Base-by-base conservation (phyloP, 2,888 invertebrate genomes). In the Eledone cirrhosa region DNA sequence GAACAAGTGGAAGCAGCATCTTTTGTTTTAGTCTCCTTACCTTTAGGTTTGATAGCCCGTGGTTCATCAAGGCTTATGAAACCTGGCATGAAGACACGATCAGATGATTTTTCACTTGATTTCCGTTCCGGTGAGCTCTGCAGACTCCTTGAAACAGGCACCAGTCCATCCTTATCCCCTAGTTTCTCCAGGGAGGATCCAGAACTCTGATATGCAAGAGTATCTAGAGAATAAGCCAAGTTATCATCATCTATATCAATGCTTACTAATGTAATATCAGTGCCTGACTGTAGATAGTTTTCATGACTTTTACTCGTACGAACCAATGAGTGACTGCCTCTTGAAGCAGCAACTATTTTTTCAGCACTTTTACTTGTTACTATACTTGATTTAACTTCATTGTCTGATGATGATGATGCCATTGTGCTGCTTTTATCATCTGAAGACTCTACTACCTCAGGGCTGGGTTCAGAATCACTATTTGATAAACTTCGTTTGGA, bases 171-270 rank as follows among this genome's bases (percentile, higher is more conserved):
- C 53, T 31, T 48, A 24, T 80, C 79, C 48, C 81, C 75, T 69
- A 84, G 78, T 78, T 81, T 83, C 59, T 85, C 84, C 16, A 78
- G 74, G 1, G 84, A 85, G 24, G 83, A 81, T 48, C 79, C 80
- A 0, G 83, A 80, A 72, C 78, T 81, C 48, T 82, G 80, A 79
- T 96, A 96, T 84, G 97, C 92, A 81, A 97, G 92, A 81, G 96
- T 96, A 92, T 97, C 97, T 82, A 97, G 93, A 83, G 97, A 97
- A 90, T 97, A 96, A 88, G 97, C 96, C 88, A 96, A 94, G 91
- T 96, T 96, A 91, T 97, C 97, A 91, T 97, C 97, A 90, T 96
- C 97, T 90, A 97, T 95, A 87, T 97, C 97, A 87, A 96, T 96
- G 84, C 95, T 95, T 84, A 96, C 96, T 82, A 96, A 94, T 88